Base-by-base conservation (phyloP, 2,888 invertebrate species). In the Axea sp. region DNA sequence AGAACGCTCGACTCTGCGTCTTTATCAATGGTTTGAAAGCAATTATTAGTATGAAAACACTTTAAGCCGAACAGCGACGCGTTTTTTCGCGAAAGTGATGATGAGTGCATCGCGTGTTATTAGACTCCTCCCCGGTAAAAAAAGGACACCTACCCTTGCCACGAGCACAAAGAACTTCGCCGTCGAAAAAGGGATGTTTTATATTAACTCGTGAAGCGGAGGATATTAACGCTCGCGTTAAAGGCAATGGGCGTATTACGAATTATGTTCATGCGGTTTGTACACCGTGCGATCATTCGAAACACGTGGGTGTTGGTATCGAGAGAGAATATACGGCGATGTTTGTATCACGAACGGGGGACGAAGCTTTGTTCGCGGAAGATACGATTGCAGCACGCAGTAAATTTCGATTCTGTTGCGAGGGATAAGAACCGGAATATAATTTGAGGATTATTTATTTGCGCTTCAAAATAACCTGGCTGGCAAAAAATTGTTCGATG, bases 81-180 rank as follows among this genome's bases (percentile, higher is more conserved):
- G 15, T 51, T 41, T 60, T 43, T 71, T 37, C 37, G 57, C 41
- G 74, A 51, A 72, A 72, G 80, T 79, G 84, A 83, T 87, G 86
- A 87, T 87, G 87, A 81, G 84, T 80, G 81, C 80, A 84, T 87
- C 83, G 87, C 86, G 87, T 87, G 87, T 82, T 81, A 82, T 41
- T 35, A 26, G 8, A 19, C 57, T 57, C 64, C 65, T 82, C 80
- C 78, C 31, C 28, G 35, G n/a, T n/a, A n/a, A 60, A 28, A 77
- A 75, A 76, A 74, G 57, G 73, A 76, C 62, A 75, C 62, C 64
- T 59, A 76, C 74, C 74, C 76, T 49, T 62, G 55, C 57, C 37
- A 15, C 35, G 37, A 31, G 43, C 53, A 60, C 60, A 72, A 76
- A 76, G 76, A 76, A 60, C 12, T 19, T 64, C 39, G 57, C 24